phyloP scores from a whole-genome alignment of 2,797 vertebrate genomes.

The Triplophysa bombifrons region DNA sequence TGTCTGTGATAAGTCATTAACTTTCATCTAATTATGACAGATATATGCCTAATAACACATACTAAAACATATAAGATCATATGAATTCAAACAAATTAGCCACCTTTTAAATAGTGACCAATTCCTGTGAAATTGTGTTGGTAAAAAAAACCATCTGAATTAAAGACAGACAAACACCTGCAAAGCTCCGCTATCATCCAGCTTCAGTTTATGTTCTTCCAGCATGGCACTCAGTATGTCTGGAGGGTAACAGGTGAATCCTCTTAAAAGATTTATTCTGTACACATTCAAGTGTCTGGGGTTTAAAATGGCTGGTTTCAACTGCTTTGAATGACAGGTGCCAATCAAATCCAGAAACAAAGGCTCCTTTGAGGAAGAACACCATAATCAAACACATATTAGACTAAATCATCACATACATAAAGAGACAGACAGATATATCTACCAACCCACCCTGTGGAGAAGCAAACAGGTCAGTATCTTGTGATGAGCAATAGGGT shows the following conservation, averaged over 20 bases:
- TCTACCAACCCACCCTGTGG: conserved; percentile 80
- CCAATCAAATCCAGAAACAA: conserved; percentile 90
- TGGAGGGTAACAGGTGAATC: conserved; percentile 77
- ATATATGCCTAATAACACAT: too few species aligned
- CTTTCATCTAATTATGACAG: too few species aligned
- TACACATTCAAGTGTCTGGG: conserved; percentile 80
- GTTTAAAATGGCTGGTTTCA: conserved; percentile 77
- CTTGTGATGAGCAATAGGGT: conserved; percentile 81
- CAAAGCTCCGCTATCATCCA: conserved; percentile 72
- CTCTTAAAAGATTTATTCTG: conserved; percentile 71
- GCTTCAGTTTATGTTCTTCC: conserved; percentile 68
- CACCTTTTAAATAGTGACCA: neutral
- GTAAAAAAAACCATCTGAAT: neutral
- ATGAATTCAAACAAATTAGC: too few species aligned
- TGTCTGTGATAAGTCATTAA: neutral
- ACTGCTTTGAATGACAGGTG: conserved; percentile 85
- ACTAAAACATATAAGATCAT: too few species aligned
- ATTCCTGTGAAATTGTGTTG: neutral
- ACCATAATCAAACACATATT: neutral
- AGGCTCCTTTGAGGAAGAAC: conserved; percentile 76
- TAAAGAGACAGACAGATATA: neutral
- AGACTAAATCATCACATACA: neutral
- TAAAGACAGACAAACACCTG: conserved; percentile 29
- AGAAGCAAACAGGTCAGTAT: conserved; percentile 87
- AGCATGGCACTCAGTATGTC: conserved; percentile 75